These are phyloP conservation scores for Scaptomyza cyrtandrae DNA, from an alignment of 2,888 invertebrate genomes.

Conservation along the genomic window DNA sequence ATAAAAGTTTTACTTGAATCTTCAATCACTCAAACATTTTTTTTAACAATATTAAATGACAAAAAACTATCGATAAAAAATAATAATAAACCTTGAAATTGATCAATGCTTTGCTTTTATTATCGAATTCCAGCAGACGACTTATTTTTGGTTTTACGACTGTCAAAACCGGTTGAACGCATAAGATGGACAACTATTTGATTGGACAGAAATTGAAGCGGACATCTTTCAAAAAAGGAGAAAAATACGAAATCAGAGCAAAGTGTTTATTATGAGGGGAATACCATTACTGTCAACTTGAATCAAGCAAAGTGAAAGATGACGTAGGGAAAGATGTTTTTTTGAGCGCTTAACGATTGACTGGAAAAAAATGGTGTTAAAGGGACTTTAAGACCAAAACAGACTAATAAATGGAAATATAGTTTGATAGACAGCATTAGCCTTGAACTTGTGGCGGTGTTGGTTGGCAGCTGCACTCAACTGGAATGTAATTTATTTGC, in stretches of 20 bases:
- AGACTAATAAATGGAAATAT: constrained; percentile 38
- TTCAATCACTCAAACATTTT: too few species aligned
- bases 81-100: too few species aligned
- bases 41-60: too few species aligned
- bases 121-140: constrained; percentile 21
- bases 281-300: constrained; percentile 14
- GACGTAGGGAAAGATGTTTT: too few species aligned
- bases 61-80: too few species aligned
- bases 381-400: constrained; percentile 25
- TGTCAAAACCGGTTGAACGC: constrained; percentile 38
- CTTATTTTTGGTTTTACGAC: constrained; percentile 43
- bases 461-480: constrained; percentile 29
- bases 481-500: constrained; percentile 57
- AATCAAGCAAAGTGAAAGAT: constrained; percentile 14
- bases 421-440: constrained; percentile 44
- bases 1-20: too few species aligned
- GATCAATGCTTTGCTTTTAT: neutral
- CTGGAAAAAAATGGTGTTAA: constrained; percentile 54
- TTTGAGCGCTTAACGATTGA: constrained; percentile 16
- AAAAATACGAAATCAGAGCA: constrained; percentile 1
- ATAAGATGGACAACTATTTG: constrained; percentile 36
- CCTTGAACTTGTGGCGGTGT: constrained; percentile 58
- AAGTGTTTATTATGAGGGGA: neutral
- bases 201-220: constrained; percentile 49
- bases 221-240: constrained; percentile 16